Conservation (phyloP, 2,888 invertebrate species). For the Cetonia aurata region DNA sequence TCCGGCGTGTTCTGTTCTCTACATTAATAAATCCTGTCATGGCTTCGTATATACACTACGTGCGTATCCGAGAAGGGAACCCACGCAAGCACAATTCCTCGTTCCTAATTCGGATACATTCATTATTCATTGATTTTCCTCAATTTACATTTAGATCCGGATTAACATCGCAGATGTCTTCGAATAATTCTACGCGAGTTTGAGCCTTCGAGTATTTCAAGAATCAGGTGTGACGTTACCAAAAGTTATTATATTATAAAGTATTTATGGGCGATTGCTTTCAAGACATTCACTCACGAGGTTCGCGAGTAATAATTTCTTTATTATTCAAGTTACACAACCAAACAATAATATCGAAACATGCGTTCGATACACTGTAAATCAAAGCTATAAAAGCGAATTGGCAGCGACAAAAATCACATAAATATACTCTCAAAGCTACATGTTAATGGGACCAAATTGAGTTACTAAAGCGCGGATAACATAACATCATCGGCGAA, state of each 20-base stretch:
- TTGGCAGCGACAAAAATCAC: neutral
- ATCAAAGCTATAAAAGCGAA: too few relatives aligned
- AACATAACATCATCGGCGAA: constrained; percentile 10
- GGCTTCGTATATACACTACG: constrained; percentile 13
- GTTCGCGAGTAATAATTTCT: neutral
- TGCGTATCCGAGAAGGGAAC: constrained; percentile 15
- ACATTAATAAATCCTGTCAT: constrained; percentile 17
- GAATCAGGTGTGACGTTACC: too few relatives aligned
- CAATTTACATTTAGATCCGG: constrained; percentile 23
- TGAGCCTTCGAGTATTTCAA: too few relatives aligned
- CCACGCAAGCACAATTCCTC: constrained; percentile 26
- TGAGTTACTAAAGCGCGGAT: constrained; percentile 9
- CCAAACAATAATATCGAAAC: neutral
- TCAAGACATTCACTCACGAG: too few relatives aligned
- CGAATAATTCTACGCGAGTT: too few relatives aligned
- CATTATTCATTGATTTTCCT: constrained; percentile 25
- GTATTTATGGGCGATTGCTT: too few relatives aligned
- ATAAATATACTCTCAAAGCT: neutral
- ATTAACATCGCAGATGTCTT: neutral
- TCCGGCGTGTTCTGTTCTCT: constrained; percentile 22
- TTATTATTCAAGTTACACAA: neutral
- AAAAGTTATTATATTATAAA: too few relatives aligned
- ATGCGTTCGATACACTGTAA: too few relatives aligned
- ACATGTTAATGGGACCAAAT: constrained; percentile 1
- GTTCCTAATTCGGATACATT: constrained; percentile 26